Conservation (phyloP, 2,888 invertebrate species). For the Rhingia campestris region DNA sequence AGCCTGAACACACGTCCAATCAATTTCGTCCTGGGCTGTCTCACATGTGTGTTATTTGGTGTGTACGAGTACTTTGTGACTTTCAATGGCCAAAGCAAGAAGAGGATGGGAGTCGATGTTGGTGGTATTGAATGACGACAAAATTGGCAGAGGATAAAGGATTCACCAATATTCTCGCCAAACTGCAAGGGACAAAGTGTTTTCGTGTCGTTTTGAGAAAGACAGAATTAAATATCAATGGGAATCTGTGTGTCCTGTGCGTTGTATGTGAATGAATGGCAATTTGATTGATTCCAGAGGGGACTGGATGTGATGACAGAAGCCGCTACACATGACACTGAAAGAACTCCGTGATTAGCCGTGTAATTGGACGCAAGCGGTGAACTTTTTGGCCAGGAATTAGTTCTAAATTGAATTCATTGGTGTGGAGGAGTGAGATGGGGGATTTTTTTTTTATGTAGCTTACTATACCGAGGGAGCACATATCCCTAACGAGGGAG, state of each 20-base stretch:
- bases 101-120: neutral
- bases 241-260: constrained; percentile 3
- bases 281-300: constrained; percentile 58
- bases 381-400: constrained; percentile 44
- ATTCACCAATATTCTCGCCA: constrained; percentile 15
- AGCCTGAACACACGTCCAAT: constrained; percentile 53
- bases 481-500: no score
- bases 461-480: no score
- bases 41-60: constrained; percentile 7
- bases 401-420: constrained; percentile 57
- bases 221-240: constrained; percentile 61
- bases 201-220: constrained; percentile 44
- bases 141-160: constrained; percentile 57
- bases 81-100: constrained; percentile 10
- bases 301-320: neutral
- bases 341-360: constrained; percentile 49
- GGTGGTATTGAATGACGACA: neutral
- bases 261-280: constrained; percentile 44
- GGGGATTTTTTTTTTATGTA: no score
- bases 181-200: constrained; percentile 59
- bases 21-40: constrained; percentile 44
- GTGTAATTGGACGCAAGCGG: constrained; percentile 50
- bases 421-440: neutral
- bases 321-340: neutral
- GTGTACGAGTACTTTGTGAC: neutral